Evolutionary conservation across 2,888 invertebrate species (phyloP), one percentile per base, ranked within the genome.

Genomic region (Linnaemya vulpina): DNA sequence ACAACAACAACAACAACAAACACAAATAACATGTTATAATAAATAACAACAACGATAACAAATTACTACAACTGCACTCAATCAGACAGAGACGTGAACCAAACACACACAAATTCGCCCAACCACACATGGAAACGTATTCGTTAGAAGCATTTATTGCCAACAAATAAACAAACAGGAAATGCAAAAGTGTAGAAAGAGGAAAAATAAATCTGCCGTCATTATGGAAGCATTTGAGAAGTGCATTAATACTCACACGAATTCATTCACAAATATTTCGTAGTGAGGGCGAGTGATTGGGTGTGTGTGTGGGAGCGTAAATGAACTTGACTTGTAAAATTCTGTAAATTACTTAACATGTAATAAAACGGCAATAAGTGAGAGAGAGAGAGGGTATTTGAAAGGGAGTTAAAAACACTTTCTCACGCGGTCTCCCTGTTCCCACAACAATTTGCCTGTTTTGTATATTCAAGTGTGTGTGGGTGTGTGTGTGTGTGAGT

Each of bases 41-140:
- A 60, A 13, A 55, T 5, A 67, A 60, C 46, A 68, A 60, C 49
- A 76, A 25, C 60, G 55, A 83, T 85, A 80, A 86, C 62, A 85
- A 78, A 71, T 53, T 78, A 79, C 65, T 58, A 75, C 51, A 68
- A 86, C 76, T 80, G 76, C 71, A 78, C 80, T 85, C 62, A 76
- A 77, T 81, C 70, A 80, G 25, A 71, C n/a, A 68, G 38, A 63
- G 51, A 58, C 70, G 60, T n/a, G n/a, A 49, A 38, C 20, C 11
- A 35, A 30, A 3, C 2, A 20, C 46, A 55, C 10, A 63, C 43
- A 62, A 30, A 30, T 30, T 30, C 30, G 30, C 30, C 5, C 5
- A 30, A 30, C 30, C n/a, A n/a, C 1, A 38, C 15, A 22, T 13
- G n/a, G 38, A 67, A 43, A 60, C 11, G 15, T 65, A 22, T 9